Conservation (phyloP, 2,888 invertebrate species). For the Erebia ligea region DNA sequence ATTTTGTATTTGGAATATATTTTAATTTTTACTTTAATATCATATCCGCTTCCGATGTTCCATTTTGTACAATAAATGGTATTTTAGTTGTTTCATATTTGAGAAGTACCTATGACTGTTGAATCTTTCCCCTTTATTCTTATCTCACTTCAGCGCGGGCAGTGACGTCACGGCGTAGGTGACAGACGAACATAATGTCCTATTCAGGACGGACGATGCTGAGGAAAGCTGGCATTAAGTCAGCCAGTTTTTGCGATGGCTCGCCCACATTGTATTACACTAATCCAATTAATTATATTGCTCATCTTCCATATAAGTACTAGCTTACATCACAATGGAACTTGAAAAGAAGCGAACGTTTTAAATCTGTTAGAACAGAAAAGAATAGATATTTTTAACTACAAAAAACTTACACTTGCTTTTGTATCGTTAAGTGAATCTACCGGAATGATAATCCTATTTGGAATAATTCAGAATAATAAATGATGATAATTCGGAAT, state of each 20-base stretch:
- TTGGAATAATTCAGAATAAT: too few species aligned
- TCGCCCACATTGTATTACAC: slow-evolving; percentile 62
- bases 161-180: slow-evolving; percentile 57
- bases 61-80: not conserved
- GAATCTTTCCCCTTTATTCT: not conserved
- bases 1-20: not conserved
- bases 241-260: slow-evolving; percentile 73
- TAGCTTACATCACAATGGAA: not conserved
- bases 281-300: slow-evolving; percentile 2
- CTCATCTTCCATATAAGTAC: not conserved
- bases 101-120: not conserved
- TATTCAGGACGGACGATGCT: slow-evolving; percentile 60
- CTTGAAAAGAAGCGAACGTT: not conserved
- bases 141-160: slow-evolving; percentile 40
- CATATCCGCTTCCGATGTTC: not conserved
- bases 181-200: slow-evolving; percentile 67
- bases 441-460: too few species aligned
- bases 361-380: not conserved
- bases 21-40: not conserved
- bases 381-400: too few species aligned
- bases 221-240: slow-evolving; percentile 68
- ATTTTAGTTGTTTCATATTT: not conserved
- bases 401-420: too few species aligned
- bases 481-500: too few species aligned
- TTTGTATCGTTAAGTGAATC: too few species aligned